A percentile compares a stretch with the other conserved stretches of the same genome.
phyloP scores from a whole-genome alignment of 2,888 invertebrate genomes.

The Epinotia ramella region DNA sequence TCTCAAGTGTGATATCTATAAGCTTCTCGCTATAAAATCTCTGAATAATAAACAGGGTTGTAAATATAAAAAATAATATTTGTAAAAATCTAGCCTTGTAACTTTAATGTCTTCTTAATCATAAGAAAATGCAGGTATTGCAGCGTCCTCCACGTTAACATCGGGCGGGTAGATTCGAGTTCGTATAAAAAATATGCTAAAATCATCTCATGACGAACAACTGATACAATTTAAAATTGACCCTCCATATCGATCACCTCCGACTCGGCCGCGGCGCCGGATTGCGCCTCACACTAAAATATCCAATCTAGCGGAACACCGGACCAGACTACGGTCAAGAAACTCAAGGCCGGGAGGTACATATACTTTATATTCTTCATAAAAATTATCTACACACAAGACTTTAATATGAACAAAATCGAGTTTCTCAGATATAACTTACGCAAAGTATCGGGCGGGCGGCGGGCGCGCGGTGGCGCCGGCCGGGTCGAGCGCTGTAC shows the following conservation, averaged over 20 bases:
- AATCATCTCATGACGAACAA: slow-evolving; percentile 47
- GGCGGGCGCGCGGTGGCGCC: slow-evolving; percentile 48
- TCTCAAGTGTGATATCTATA: slow-evolving; percentile 36
- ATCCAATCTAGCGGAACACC: slow-evolving; percentile 38
- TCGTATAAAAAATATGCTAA: slow-evolving; percentile 62
- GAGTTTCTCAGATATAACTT: slow-evolving; percentile 77
- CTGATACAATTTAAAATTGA: slow-evolving; percentile 53
- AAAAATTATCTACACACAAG: slow-evolving; percentile 85
- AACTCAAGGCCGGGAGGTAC: slow-evolving; percentile 76
- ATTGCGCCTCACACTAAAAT: slow-evolving; percentile 17
- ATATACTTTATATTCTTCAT: slow-evolving; percentile 83
- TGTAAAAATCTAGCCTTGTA: slow-evolving; percentile 75
- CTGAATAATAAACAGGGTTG: slow-evolving; percentile 52
- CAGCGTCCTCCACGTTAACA: slow-evolving; percentile 65
- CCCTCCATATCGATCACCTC: slow-evolving; percentile 47
- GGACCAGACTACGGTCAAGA: slow-evolving; percentile 56
- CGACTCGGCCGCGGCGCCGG: slow-evolving; percentile 30
- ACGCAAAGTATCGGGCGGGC: slow-evolving; percentile 61
- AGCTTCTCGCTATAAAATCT: slow-evolving; percentile 34
- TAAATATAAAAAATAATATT: slow-evolving; percentile 69
- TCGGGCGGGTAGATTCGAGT: slow-evolving; percentile 57
- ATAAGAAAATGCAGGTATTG: slow-evolving; percentile 69
- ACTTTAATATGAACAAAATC: slow-evolving; percentile 80
- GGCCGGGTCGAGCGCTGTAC: slow-evolving; percentile 51
- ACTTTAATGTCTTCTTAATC: slow-evolving; percentile 70